A percentile compares a stretch with the other conserved stretches of the same genome.
Evolutionary conservation across 2,797 vertebrate species (phyloP).

Genomic region (Podarcis siculus): DNA sequence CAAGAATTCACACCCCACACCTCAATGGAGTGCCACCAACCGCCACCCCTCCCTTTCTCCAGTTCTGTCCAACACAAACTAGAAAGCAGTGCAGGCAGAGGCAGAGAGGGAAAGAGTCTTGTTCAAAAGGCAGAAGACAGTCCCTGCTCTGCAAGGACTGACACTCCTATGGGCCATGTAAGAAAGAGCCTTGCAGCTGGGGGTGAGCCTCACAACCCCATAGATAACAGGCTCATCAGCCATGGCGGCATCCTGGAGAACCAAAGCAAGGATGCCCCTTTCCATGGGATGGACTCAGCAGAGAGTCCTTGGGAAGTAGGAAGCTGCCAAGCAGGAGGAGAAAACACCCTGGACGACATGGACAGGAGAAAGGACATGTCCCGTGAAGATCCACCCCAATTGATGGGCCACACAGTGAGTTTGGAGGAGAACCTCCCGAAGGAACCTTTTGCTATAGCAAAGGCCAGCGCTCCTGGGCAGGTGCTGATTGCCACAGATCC

Average conservation of each 20-base stretch:
- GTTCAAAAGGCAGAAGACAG: background rate
- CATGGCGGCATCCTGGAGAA: background rate
- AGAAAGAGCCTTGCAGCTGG: background rate
- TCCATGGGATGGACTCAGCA: background rate
- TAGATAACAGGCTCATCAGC: no score
- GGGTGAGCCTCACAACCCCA: background rate
- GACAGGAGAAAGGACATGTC: background rate
- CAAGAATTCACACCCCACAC: background rate
- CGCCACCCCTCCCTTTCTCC: background rate
- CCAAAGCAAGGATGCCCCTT: background rate
- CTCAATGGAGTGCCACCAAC: background rate
- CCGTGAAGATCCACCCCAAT: background rate
- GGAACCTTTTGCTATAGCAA: background rate
- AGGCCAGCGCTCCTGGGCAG: no score
- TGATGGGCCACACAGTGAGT: background rate
- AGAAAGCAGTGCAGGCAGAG: background rate
- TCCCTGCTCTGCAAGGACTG: background rate
- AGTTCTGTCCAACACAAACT: background rate
- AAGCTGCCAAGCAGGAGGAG: background rate
- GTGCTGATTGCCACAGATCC: background rate
- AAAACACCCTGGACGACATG: background rate
- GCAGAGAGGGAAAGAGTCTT: background rate
- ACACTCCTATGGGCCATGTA: background rate
- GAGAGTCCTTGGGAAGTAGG: background rate
- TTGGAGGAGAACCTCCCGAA: background rate